Percentiles rank a stretch among this genome's conserved stretches.
Evolutionary conservation across 2,797 vertebrate genomes (phyloP).

Genomic region (Chromis chromis): DNA sequence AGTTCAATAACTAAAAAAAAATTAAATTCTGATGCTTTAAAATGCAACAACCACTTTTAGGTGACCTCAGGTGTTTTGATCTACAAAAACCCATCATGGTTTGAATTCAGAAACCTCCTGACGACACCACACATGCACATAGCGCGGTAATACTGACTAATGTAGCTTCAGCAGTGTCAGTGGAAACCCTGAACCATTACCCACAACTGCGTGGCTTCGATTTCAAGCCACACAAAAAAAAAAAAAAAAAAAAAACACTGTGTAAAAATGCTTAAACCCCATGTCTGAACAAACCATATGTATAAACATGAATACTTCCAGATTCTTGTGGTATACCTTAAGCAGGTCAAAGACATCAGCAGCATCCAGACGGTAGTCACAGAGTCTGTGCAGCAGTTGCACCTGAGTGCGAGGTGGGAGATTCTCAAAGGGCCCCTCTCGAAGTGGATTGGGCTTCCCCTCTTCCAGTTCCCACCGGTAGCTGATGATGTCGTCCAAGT

Average conservation of each 20-base stretch:
- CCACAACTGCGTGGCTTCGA: background rate
- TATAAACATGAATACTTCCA: background rate
- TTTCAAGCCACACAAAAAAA: background rate
- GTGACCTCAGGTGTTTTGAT: background rate
- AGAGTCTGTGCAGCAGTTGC: constrained; percentile 95
- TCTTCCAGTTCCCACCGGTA: constrained; percentile 98
- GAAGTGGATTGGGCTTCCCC: constrained; percentile 95
- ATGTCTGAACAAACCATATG: background rate
- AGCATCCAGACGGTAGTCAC: constrained; percentile 96
- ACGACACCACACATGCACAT: background rate
- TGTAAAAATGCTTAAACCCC: background rate
- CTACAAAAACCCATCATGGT: background rate
- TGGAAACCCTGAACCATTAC: background rate
- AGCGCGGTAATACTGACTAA: background rate
- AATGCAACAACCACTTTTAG: too few species aligned
- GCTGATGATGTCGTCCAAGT: constrained; percentile 98
- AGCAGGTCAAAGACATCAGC: constrained; percentile 97
- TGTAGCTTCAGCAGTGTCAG: background rate
- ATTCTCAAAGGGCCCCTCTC: constrained; percentile 89
- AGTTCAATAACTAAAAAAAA: background rate
- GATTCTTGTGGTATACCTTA: constrained; percentile 86
- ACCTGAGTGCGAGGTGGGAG: constrained; percentile 91
- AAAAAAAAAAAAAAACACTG: too few species aligned
- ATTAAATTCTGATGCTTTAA: background rate
- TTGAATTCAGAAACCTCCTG: constrained; percentile 1